Conservation (phyloP, 2,888 invertebrate species). For the Nycteola revayana region DNA sequence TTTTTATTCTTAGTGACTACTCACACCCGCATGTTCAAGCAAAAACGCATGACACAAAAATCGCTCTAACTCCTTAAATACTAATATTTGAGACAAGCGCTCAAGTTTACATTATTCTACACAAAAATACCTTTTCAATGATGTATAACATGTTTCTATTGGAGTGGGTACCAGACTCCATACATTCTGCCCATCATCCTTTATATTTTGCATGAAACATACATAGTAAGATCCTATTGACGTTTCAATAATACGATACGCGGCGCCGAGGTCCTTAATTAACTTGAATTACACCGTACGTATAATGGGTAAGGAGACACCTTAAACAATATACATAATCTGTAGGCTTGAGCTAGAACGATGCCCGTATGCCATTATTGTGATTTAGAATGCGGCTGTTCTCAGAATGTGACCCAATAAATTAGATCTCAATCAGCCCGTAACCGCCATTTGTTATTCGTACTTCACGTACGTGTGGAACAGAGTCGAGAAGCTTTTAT, state of each 20-base stretch:
- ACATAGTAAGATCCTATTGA: constrained; percentile 8
- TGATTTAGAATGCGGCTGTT: constrained; percentile 69
- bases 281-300: constrained; percentile 37
- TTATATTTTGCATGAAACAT: too few species aligned
- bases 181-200: too few species aligned
- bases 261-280: constrained; percentile 31
- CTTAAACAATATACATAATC: constrained; percentile 52
- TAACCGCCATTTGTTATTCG: constrained; percentile 69
- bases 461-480: constrained; percentile 42
- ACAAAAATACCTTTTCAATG: too few species aligned
- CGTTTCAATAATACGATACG: constrained; percentile 17
- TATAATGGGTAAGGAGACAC: constrained; percentile 38
- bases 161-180: too few species aligned
- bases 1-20: too few species aligned
- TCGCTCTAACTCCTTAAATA: too few species aligned
- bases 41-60: too few species aligned
- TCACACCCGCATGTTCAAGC: too few species aligned
- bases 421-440: constrained; percentile 77
- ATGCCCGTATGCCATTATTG: constrained; percentile 66
- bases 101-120: too few species aligned
- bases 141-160: too few species aligned
- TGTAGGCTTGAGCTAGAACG: constrained; percentile 52
- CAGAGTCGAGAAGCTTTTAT: constrained; percentile 27
- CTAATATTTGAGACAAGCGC: too few species aligned
- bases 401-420: constrained; percentile 72